Evolutionary conservation across 1,140 invertebrate species (phyloP).

Genomic region (Apis cerana): DNA sequence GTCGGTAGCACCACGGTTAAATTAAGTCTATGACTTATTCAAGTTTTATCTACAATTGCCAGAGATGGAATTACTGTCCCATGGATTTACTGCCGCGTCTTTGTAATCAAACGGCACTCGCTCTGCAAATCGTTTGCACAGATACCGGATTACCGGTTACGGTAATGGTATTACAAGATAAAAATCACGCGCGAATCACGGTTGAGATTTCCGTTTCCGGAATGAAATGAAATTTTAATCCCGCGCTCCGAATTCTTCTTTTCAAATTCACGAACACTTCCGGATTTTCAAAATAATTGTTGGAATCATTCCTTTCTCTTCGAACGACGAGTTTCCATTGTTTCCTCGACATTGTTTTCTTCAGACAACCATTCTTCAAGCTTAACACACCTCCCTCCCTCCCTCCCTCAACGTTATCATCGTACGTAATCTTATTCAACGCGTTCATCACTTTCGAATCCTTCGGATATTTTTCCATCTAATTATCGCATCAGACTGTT

Average conservation of each 20-base stretch:
- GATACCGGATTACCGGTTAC: background rate
- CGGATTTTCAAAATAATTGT: too few species aligned
- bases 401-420: too few species aligned
- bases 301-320: too few species aligned
- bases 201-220: background rate
- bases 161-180: background rate
- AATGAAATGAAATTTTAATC: too few species aligned
- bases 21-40: slow-evolving; percentile 81
- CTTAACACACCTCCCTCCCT: too few species aligned
- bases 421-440: too few species aligned
- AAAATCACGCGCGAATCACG: background rate
- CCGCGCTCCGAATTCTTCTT: background rate
- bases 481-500: background rate
- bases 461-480: background rate
- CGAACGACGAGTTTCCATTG: too few species aligned
- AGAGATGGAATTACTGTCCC: slow-evolving; percentile 69
- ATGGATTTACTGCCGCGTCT: slow-evolving; percentile 64
- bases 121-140: background rate
- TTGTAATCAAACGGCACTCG: slow-evolving; percentile 65
- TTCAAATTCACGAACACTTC: background rate
- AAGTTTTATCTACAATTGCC: slow-evolving; percentile 81
- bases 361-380: too few species aligned
- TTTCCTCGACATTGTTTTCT: too few species aligned
- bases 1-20: slow-evolving; percentile 70
- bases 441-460: background rate